These are phyloP conservation scores for Trematomus bernacchii DNA, from an alignment of 2,797 vertebrate genomes.

Conservation along the genomic window DNA sequence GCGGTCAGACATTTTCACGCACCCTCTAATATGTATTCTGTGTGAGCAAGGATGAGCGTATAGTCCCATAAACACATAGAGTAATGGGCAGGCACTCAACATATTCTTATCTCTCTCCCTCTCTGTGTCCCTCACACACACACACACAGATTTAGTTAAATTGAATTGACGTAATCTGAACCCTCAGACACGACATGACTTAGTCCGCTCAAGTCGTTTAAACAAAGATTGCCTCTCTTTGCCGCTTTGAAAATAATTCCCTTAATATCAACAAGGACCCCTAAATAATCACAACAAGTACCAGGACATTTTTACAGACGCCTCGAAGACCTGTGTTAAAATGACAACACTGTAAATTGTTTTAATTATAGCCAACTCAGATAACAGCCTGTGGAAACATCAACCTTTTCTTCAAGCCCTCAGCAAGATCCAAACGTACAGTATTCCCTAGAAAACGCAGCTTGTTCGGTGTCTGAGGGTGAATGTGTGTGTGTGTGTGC, in stretches of 20 bases:
- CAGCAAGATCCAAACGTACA: slow-evolving; percentile 77
- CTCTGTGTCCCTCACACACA: slow-evolving; percentile 9
- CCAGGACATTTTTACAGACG: slow-evolving; percentile 71
- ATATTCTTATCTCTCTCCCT: slow-evolving; percentile 15
- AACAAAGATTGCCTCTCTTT: slow-evolving; percentile 58
- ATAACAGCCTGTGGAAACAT: slow-evolving; percentile 80
- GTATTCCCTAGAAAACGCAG: slow-evolving; percentile 81
- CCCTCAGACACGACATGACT: slow-evolving; percentile 57
- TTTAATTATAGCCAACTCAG: slow-evolving; percentile 79
- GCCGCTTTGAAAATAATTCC: slow-evolving; percentile 60
- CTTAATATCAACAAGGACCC: slow-evolving; percentile 59
- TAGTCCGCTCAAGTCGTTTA: slow-evolving; percentile 55
- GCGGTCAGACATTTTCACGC: slow-evolving; percentile 62
- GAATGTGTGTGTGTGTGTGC: slow-evolving; percentile 72
- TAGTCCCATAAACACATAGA: slow-evolving; percentile 53
- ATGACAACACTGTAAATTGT: slow-evolving; percentile 79
- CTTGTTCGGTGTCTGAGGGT: slow-evolving; percentile 75
- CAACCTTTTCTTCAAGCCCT: slow-evolving; percentile 78
- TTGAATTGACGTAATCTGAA: slow-evolving; percentile 62
- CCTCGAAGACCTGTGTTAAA: slow-evolving; percentile 68
- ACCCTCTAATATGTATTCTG: slow-evolving; percentile 54
- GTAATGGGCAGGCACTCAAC: slow-evolving; percentile 45
- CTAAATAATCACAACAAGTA: slow-evolving; percentile 70
- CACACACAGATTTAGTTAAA: slow-evolving; percentile 51
- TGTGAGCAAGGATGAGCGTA: slow-evolving; percentile 40